phyloP scores from a whole-genome alignment of 2,888 invertebrate genomes.

The Melanchra persicariae region DNA sequence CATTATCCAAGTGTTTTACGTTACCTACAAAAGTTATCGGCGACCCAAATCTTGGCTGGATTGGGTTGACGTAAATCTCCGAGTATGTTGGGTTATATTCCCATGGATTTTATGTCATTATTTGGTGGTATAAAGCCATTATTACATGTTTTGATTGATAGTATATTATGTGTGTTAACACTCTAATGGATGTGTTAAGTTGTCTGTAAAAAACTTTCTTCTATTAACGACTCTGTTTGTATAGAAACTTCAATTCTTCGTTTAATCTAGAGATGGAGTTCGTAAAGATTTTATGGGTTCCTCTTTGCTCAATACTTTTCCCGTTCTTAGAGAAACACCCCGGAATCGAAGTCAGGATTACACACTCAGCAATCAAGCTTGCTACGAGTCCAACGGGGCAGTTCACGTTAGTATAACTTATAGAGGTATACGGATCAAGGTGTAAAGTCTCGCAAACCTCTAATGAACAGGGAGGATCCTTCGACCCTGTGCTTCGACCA shows the following conservation, averaged over 20 bases:
- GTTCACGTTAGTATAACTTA: too few species aligned
- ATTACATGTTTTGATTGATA: not conserved
- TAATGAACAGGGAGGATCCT: too few species aligned
- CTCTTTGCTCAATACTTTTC: too few species aligned
- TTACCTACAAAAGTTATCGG: constrained; percentile 47
- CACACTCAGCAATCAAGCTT: too few species aligned
- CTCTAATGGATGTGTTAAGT: not conserved
- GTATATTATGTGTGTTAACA: too few species aligned
- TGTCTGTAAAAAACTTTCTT: not conserved
- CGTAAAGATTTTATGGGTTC: not conserved
- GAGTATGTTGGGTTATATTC: constrained; percentile 28
- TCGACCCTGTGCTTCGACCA: too few species aligned
- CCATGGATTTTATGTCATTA: not conserved
- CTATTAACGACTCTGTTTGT: not conserved
- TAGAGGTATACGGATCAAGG: too few species aligned
- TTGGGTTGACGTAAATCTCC: constrained; percentile 28
- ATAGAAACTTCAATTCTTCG: not conserved
- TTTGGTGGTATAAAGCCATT: not conserved
- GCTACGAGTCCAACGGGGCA: too few species aligned
- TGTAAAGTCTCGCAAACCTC: too few species aligned
- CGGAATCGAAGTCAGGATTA: too few species aligned
- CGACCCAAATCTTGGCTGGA: constrained; percentile 50
- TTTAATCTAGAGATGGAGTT: not conserved
- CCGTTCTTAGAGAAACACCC: too few species aligned
- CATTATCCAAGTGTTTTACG: constrained; percentile 38